These are phyloP conservation scores for Operophtera brumata DNA, from an alignment of 2,888 invertebrate genomes.

Conservation along the genomic window DNA sequence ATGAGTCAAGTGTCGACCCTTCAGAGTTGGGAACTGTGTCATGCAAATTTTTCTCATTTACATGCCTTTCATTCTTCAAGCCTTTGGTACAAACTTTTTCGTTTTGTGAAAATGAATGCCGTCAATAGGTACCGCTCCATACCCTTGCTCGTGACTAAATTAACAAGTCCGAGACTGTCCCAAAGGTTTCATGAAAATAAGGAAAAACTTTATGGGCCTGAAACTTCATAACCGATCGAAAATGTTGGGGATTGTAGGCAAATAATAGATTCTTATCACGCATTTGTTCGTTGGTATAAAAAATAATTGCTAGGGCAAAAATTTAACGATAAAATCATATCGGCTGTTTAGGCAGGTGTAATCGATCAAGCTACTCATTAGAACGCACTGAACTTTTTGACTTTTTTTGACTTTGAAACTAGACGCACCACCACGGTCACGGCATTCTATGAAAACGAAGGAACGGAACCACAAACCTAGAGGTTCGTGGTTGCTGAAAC, in stretches of 20 bases:
- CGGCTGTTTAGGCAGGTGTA: constrained; percentile 7
- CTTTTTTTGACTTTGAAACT: constrained; percentile 33
- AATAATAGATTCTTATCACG: constrained; percentile 1
- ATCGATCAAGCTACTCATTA: constrained; percentile 16
- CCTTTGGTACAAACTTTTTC: constrained; percentile 33
- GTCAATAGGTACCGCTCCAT: constrained; percentile 13
- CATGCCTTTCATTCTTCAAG: constrained; percentile 56
- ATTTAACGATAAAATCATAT: constrained; percentile 8
- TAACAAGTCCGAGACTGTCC: constrained; percentile 7
- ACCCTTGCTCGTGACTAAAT: constrained; percentile 9
- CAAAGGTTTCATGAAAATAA: neutral
- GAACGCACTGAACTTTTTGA: constrained; percentile 8
- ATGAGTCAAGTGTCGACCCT: constrained; percentile 21
- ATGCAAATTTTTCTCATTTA: constrained; percentile 66
- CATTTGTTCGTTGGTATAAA: neutral
- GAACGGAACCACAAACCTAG: neutral
- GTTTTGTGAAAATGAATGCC: constrained; percentile 22
- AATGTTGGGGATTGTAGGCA: neutral
- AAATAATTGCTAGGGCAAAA: neutral
- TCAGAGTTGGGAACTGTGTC: constrained; percentile 43
- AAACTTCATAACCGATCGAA: constrained; percentile 2
- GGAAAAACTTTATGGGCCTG: constrained; percentile 13
- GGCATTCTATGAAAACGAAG: constrained; percentile 15
- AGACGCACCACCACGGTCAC: constrained; percentile 24
- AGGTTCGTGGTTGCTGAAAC: constrained; percentile 24